Evolutionary conservation across 2,797 vertebrate genomes (phyloP).

Genomic region (Typhlichthys subterraneus): DNA sequence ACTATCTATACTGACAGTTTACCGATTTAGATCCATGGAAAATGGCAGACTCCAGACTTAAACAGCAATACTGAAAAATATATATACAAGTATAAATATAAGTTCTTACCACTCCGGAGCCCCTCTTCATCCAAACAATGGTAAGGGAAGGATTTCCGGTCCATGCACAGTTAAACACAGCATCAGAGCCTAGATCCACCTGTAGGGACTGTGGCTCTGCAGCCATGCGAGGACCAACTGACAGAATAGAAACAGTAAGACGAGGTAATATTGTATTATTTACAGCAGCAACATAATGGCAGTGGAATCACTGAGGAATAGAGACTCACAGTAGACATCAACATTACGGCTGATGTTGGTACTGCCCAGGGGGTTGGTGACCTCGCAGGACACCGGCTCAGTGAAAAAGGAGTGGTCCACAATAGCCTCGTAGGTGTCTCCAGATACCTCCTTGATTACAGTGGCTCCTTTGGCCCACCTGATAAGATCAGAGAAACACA

Average conservation of each 20-base stretch:
- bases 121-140: slow-evolving; percentile 98
- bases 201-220: slow-evolving; percentile 93
- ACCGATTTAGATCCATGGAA: neutral
- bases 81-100: neutral
- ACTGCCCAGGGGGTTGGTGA: slow-evolving; percentile 93
- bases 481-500: slow-evolving; percentile 23
- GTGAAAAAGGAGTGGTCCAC: slow-evolving; percentile 97
- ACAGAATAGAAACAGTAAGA: slow-evolving; percentile 31
- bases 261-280: slow-evolving; percentile 10
- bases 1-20: neutral
- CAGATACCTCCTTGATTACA: slow-evolving; percentile 89
- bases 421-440: slow-evolving; percentile 89
- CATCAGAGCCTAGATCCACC: slow-evolving; percentile 93
- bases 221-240: slow-evolving; percentile 95
- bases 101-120: slow-evolving; percentile 91
- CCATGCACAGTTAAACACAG: slow-evolving; percentile 96
- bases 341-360: slow-evolving; percentile 97
- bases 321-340: slow-evolving; percentile 96
- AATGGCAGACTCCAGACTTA: neutral
- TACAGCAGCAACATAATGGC: neutral
- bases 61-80: neutral
- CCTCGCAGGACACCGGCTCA: slow-evolving; percentile 94
- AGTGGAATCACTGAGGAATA: slow-evolving; percentile 6
- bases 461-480: slow-evolving; percentile 98
- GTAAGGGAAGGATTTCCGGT: slow-evolving; percentile 96